Evolutionary conservation across 2,797 vertebrate species (phyloP).

Genomic region (Erpetoichthys calabaricus): DNA sequence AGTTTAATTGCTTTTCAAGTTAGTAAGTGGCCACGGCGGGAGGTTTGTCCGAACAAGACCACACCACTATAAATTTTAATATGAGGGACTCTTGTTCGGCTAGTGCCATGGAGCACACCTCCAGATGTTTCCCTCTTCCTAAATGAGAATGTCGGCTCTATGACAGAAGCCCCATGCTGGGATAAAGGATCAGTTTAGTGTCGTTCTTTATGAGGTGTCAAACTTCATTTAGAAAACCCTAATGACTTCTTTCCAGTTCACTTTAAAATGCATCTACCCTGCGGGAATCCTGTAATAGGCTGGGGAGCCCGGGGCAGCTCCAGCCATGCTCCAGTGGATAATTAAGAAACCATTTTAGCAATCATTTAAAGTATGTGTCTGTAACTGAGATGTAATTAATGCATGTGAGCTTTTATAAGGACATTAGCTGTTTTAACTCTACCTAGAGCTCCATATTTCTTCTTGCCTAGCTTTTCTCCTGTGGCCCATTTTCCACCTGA

Average conservation of each 20-base stretch:
- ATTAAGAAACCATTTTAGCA: not conserved
- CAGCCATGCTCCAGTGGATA: not conserved
- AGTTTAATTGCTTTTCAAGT: too few relatives aligned
- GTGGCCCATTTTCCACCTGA: too few relatives aligned
- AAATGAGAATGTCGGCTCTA: not conserved
- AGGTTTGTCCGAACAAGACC: constrained; percentile 2
- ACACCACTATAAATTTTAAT: constrained; percentile 7
- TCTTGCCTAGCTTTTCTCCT: too few relatives aligned
- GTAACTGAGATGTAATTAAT: constrained; percentile 1
- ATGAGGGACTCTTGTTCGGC: constrained; percentile 5
- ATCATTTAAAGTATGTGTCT: not conserved
- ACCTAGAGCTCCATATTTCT: too few relatives aligned
- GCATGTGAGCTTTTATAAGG: too few relatives aligned
- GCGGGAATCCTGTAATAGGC: not conserved
- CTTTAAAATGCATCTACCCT: not conserved
- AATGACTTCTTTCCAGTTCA: constrained; percentile 12
- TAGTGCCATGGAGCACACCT: not conserved
- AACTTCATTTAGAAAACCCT: constrained; percentile 39
- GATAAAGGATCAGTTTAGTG: not conserved
- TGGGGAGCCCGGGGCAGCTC: not conserved
- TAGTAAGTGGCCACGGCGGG: not conserved
- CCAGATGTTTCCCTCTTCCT: constrained; percentile 2
- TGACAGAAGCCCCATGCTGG: not conserved
- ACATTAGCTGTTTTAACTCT: too few relatives aligned
- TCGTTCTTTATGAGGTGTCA: constrained; percentile 44